Conservation (phyloP, 2,888 invertebrate genomes). For the Caenorhabditis sp. region DNA sequence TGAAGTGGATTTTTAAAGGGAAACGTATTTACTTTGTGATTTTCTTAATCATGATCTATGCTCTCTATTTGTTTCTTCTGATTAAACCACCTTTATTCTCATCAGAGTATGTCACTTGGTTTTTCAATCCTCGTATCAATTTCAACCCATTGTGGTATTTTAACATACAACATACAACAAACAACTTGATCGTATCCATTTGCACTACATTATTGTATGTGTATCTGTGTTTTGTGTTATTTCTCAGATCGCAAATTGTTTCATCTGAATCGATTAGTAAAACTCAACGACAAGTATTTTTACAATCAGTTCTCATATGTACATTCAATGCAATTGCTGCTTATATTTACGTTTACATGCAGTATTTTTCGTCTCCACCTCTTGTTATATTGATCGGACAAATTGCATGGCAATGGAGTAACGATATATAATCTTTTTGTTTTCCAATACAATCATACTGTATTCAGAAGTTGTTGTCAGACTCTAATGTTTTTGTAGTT, state of each 20-base stretch:
- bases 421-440: too few relatives aligned
- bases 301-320: constrained; percentile 19
- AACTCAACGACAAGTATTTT: constrained; percentile 19
- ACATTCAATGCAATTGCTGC: constrained; percentile 45
- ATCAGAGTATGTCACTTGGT: constrained; percentile 32
- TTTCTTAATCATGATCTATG: constrained; percentile 7
- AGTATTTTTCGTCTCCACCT: constrained; percentile 38
- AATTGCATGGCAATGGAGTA: constrained; percentile 45
- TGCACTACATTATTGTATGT: constrained; percentile 41
- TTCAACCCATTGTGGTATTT: constrained; percentile 18
- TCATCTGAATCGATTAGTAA: constrained; percentile 4
- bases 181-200: constrained; percentile 41
- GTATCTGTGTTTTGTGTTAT: neutral
- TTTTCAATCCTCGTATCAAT: constrained; percentile 27
- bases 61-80: constrained; percentile 23
- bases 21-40: constrained; percentile 15
- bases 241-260: neutral
- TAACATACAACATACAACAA: constrained; percentile 40
- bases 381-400: constrained; percentile 39
- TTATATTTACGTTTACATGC: constrained; percentile 52
- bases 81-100: constrained; percentile 20
- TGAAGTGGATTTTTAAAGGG: constrained; percentile 21
- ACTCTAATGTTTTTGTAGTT: too few relatives aligned
- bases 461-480: too few relatives aligned
- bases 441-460: too few relatives aligned